Evolutionary conservation across 2,888 invertebrate genomes (phyloP), one percentile per base, ranked within the genome.

Genomic region (Prosopocoilus inquinatus): DNA sequence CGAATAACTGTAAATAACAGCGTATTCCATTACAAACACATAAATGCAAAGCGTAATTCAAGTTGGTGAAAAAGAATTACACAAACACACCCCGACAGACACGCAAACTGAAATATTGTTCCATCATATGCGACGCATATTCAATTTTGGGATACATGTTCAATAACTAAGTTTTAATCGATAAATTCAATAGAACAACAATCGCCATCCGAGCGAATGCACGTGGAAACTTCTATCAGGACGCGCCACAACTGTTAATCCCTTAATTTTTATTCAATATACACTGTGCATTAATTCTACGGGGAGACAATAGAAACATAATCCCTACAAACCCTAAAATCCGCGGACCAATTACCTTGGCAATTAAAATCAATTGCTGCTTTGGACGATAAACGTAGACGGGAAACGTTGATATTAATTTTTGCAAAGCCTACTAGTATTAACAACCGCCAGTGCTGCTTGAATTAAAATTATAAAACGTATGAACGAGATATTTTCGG

Each of bases 311-410:
- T 60, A 60, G 61, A 56, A 60, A 46, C 55, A 49, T 59, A 64
- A 64, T 63, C 64, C 64, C 36, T 50, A 44, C 58, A 63, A 63
- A 62, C 57, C 65, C 64, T 63, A 49, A 65, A 68, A 67, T 65
- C 66, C 65, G 59, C 60, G 62, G 60, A 61, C 64, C 66, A 66
- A 66, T 67, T 67, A 68, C 64, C 63, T 65, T 60, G 60, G 62
- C 67, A 67, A 68, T 68, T 68, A 68, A 67, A 68, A 68, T 60
- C 67, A 66, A 66, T 66, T 65, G 66, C 52, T 47, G 50, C 55
- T 51, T 55, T 46, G 48, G 47, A 33, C 44, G 59, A 41, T 15
- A 41, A 41, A 41, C 41, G 20, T 28, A 28, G 20, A 28, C 41
- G 3, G 41, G 15, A 41, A 41, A 41, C 16, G 13, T 9, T 11